Base-by-base conservation (phyloP, 2,113 vertebrate genomes). In the Chloroceryle aenea region DNA sequence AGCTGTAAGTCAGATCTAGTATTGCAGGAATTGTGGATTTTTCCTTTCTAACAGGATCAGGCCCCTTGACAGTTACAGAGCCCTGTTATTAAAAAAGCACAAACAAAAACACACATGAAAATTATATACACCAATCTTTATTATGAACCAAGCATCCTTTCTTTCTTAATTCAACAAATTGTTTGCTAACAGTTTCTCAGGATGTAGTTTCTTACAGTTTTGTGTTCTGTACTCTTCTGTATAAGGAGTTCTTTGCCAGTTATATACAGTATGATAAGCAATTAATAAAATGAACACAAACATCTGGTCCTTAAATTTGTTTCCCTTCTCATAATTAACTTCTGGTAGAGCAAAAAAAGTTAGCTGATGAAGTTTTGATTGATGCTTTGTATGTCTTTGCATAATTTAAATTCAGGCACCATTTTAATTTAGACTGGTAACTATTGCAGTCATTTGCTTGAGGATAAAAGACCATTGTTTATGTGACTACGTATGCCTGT, bases 281-380 rank as follows among this genome's bases (percentile, higher is more conserved):
- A 40, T 93, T 89, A 90, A 86, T 93, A 71, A 72, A 53, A 62
- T 38, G 20, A 79, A 69, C 78, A 34, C 34, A 87, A 86, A 87
- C 69, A 95, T 50, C 69, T 85, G 62, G 36, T 76, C 38, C 25
- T 94, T 55, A 95, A 92, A 83, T 79, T 89, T 78, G 47, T 82
- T 66, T 94, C 71, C 55, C 67, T 84, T 48, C 21, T 84, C 67
- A 27, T 56, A 94, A 90, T 88, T 90, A 81, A 85, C 22, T 93
- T 87, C 59, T 27, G 85, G 80, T 47, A 50, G 42, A 85, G 38
- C 21, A 68, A 50, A 85, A 85, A 91, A 88, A 86, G 71, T 90
- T 91, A 78, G 22, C 30, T 78, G 45, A 58, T 72, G 45, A 95
- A 64, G 23, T 76, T 96, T 86, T 86, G 36, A 81, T 48, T 80